Base-by-base conservation (phyloP, 2,888 invertebrate genomes). In the Protula sp. region DNA sequence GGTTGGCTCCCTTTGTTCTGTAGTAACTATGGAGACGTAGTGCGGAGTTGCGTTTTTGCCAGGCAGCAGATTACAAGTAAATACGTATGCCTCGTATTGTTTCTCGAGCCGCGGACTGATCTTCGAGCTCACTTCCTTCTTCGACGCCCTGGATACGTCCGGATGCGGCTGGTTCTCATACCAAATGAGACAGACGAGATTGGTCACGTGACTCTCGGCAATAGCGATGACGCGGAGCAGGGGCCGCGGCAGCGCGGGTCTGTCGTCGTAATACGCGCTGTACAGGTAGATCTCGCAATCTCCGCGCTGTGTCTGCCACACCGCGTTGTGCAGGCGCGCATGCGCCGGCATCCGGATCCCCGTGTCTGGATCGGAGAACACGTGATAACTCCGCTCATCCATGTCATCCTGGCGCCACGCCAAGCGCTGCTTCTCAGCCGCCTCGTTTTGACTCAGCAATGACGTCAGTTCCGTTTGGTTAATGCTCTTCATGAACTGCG, bases 141-240 rank as follows among this genome's bases (percentile, higher is more conserved):
- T 9, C 1, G 30, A 30, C n/a, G 47, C 47, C 1, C 5, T 24
- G 14, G 51, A 24, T 9, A 52, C 60, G n/a, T 47, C 50, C 3
- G 62, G 62, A 1, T 26, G 29, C 14, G 3, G 22, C 19, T 56
- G 30, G 28, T 30, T 26, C 14, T 5, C 2, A 47, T 63, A 63
- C 64, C 64, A 64, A 14, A 58, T 50, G n/a, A 63, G 45, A 54
- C 64, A 64, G 26, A 14, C 26, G 9, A 60, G 30, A 3, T 28
- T 5, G 14, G 14, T 3, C 1, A 28, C n/a, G 14, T 26, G 9
- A 1, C 30, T 29, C 5, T 59, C 57, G 26, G 57, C 55, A n/a
- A 64, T 47, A 19, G 31, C 52, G 2, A 64, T 62, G 24, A 59
- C 30, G 3, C 58, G 29, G 22, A 64, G 24, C 26, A 47, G 4